Conservation (phyloP, 64 coral and sea anemone genomes). For the Actinia equina region DNA sequence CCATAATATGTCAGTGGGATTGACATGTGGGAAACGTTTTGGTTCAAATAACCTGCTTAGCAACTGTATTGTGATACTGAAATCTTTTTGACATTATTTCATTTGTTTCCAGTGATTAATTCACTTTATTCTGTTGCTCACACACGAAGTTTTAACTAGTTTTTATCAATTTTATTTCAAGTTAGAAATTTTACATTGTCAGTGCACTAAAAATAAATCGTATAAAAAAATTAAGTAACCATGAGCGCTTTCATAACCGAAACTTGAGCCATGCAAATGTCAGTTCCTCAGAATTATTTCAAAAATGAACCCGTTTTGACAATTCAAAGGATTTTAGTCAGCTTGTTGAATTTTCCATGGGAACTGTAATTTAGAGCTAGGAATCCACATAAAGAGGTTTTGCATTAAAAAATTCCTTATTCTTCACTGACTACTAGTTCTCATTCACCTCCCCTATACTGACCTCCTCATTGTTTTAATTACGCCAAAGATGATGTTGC, state of each 20-base stretch:
- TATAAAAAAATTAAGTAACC: background rate
- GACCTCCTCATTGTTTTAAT: too few species aligned
- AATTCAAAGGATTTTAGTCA: background rate
- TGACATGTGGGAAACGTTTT: background rate
- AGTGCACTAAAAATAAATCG: background rate
- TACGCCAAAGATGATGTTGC: too few species aligned
- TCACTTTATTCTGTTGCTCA: constrained; percentile 1
- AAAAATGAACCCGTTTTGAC: too few species aligned
- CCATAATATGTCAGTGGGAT: background rate
- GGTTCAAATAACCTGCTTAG: background rate
- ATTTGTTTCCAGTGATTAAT: background rate
- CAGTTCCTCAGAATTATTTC: too few species aligned
- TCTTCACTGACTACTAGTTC: too few species aligned
- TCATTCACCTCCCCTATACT: too few species aligned
- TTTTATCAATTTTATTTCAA: background rate
- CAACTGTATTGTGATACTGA: background rate
- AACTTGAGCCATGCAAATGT: too few species aligned
- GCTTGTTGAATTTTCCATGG: background rate
- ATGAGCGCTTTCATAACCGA: background rate
- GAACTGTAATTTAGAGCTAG: background rate
- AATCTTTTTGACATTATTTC: background rate
- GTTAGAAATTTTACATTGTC: background rate
- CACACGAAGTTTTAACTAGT: background rate
- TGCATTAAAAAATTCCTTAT: too few species aligned
- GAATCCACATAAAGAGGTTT: background rate